Evolutionary conservation across 2,113 vertebrate genomes (phyloP).

Genomic region (Podarcis raffonei): DNA sequence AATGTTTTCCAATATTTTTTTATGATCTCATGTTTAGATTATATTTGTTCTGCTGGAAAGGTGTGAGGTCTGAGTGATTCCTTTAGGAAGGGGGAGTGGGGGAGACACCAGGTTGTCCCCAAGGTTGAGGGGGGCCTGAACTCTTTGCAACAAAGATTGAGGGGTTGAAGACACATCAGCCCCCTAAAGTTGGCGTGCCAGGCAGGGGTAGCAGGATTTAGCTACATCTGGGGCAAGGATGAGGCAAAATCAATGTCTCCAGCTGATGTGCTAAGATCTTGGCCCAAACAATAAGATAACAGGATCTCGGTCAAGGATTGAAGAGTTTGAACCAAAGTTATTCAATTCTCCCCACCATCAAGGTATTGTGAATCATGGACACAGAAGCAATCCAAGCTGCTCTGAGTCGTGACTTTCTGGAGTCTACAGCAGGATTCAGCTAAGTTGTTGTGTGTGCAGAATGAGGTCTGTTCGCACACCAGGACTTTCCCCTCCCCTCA

Average conservation of each 20-base stretch:
- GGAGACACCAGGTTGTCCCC: background rate
- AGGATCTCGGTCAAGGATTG: background rate
- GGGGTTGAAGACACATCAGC: too few relatives aligned
- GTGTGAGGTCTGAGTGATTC: slow-evolving; percentile 57
- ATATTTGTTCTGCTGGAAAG: slow-evolving; percentile 55
- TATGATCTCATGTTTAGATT: slow-evolving; percentile 59
- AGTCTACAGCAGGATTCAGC: background rate
- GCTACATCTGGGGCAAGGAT: background rate
- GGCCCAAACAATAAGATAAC: background rate
- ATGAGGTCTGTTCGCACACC: too few relatives aligned
- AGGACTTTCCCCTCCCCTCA: too few relatives aligned
- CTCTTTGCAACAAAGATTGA: too few relatives aligned
- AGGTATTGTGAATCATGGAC: background rate
- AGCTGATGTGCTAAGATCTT: background rate
- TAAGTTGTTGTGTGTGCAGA: too few relatives aligned
- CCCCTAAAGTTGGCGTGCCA: too few relatives aligned
- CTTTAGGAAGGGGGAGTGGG: slow-evolving; percentile 41
- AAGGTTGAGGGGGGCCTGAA: too few relatives aligned
- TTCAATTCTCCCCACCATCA: too few relatives aligned
- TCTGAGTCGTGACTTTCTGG: background rate
- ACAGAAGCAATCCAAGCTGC: background rate
- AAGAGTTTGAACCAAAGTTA: background rate
- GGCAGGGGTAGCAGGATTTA: background rate
- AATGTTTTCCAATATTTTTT: slow-evolving; percentile 63
- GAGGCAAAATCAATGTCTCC: background rate